Conservation (phyloP, 2,797 vertebrate species). For the Gymnothorax reevesii region DNA sequence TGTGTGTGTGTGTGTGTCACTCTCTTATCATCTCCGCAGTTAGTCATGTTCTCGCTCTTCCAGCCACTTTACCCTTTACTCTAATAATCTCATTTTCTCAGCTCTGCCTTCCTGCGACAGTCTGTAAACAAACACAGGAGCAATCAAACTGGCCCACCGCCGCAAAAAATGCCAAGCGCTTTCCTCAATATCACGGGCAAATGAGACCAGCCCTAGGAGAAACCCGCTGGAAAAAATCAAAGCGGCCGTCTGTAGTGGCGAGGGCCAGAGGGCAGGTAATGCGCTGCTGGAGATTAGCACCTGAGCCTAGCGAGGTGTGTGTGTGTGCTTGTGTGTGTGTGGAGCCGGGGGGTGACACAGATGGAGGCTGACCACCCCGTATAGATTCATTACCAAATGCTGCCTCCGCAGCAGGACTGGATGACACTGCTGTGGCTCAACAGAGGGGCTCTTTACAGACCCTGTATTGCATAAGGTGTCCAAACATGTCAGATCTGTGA, state of each 20-base stretch:
- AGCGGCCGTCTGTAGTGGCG: neutral
- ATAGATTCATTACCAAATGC: neutral
- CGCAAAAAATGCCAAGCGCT: constrained; percentile 17
- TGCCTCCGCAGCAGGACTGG: neutral
- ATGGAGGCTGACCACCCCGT: neutral
- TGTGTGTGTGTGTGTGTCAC: neutral
- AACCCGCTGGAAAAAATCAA: neutral
- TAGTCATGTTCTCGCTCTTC: constrained; percentile 10
- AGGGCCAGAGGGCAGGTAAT: constrained; percentile 3
- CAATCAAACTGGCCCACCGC: neutral
- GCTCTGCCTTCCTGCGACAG: neutral
- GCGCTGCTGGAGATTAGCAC: constrained; percentile 15
- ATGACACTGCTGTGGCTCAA: neutral
- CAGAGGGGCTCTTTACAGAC: neutral
- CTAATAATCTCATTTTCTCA: constrained; percentile 15
- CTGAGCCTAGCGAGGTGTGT: neutral
- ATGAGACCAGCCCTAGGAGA: neutral
- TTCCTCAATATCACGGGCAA: constrained; percentile 12
- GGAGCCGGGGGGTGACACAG: neutral
- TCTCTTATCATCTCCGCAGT: neutral
- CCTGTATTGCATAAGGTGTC: neutral
- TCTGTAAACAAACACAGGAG: constrained; percentile 17
- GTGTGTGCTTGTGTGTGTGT: too few species aligned
- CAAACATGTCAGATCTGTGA: neutral
- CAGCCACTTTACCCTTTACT: constrained; percentile 19